Conservation (phyloP, 2,888 invertebrate species). For the Suillia variegata region DNA sequence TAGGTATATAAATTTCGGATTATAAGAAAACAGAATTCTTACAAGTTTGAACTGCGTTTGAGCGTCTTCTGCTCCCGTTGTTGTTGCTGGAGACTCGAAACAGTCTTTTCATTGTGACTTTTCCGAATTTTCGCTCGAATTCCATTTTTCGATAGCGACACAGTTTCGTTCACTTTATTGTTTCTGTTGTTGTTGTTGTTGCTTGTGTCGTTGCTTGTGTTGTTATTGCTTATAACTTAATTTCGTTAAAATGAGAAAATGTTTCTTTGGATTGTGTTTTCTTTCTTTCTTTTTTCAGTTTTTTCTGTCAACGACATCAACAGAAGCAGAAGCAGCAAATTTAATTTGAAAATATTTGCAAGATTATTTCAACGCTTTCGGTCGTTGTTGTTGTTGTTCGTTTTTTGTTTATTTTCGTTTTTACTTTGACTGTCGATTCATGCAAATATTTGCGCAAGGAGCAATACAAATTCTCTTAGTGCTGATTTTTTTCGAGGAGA, state of each 20-base stretch:
- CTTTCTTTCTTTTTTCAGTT: too few relatives aligned
- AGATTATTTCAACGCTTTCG: slow-evolving; percentile 25
- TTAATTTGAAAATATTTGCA: slow-evolving; percentile 25
- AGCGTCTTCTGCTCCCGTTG: not conserved
- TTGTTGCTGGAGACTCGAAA: too few relatives aligned
- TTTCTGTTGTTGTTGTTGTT: slow-evolving; percentile 1
- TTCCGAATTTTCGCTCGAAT: too few relatives aligned
- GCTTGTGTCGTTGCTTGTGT: slow-evolving; percentile 8
- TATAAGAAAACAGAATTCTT: too few relatives aligned
- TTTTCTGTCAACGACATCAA: too few relatives aligned
- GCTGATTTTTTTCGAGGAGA: too few relatives aligned
- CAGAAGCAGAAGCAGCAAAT: slow-evolving; percentile 12
- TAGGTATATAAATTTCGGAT: too few relatives aligned
- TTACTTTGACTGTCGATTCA: slow-evolving; percentile 5
- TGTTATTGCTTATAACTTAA: slow-evolving; percentile 21
- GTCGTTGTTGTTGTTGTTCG: too few relatives aligned
- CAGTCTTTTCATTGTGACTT: too few relatives aligned
- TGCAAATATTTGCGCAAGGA: slow-evolving; percentile 21
- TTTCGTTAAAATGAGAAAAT: slow-evolving; percentile 22
- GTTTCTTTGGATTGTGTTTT: slow-evolving; percentile 14
- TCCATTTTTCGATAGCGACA: not conserved
- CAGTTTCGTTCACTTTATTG: not conserved
- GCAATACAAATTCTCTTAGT: slow-evolving; percentile 11
- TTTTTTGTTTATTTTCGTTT: too few relatives aligned
- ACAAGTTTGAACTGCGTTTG: too few relatives aligned